A percentile compares a stretch with the other conserved stretches of the same genome.
Conservation (phyloP, 2,797 vertebrate genomes). For the Chelmon rostratus region DNA sequence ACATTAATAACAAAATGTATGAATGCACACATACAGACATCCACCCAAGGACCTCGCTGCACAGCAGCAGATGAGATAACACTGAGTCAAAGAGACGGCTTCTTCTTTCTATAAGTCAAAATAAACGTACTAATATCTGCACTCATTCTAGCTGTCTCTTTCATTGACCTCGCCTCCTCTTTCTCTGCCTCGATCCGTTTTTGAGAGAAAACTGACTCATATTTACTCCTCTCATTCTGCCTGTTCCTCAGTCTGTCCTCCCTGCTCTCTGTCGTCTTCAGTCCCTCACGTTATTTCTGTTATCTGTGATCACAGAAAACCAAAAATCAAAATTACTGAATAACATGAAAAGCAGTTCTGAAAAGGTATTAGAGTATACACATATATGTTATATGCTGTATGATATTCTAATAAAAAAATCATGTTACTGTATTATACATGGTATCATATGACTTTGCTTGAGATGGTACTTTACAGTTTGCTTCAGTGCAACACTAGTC, state of each 20-base stretch:
- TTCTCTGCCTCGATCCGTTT: constrained; percentile 8
- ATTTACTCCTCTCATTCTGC: constrained; percentile 5
- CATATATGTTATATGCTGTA: no score
- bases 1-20: constrained; percentile 21
- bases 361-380: no score
- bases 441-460: no score
- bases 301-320: no score
- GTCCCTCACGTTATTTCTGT: not conserved
- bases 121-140: constrained; percentile 72
- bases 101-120: constrained; percentile 73
- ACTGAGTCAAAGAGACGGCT: constrained; percentile 73
- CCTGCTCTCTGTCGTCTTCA: not conserved
- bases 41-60: constrained; percentile 37
- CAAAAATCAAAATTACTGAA: no score
- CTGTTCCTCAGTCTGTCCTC: not conserved
- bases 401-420: no score
- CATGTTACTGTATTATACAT: no score
- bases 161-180: constrained; percentile 8
- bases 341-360: no score
- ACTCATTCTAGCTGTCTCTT: constrained; percentile 36
- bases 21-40: constrained; percentile 2
- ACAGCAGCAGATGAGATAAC: constrained; percentile 65
- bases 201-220: constrained; percentile 19
- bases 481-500: no score
- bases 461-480: no score